Evolutionary conservation across 2,797 vertebrate species (phyloP).

Genomic region (Hypotaenidia philippensis): DNA sequence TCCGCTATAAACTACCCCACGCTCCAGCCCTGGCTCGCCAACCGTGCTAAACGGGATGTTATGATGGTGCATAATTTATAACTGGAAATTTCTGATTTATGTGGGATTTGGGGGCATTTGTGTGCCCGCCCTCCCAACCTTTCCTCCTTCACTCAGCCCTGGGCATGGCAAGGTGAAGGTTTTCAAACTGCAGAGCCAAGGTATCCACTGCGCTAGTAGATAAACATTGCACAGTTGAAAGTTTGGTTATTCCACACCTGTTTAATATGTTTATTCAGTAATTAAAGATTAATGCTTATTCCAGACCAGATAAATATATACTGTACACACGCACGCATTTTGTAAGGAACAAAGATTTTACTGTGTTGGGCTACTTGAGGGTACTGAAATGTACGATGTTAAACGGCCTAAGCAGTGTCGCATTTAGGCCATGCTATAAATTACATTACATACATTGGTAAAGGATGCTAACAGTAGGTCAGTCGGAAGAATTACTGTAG

Average conservation of each 20-base stretch:
- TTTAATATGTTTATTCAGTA: constrained; percentile 89
- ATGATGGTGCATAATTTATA: constrained; percentile 82
- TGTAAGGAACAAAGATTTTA: constrained; percentile 75
- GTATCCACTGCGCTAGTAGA: constrained; percentile 52
- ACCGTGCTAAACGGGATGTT: constrained; percentile 76
- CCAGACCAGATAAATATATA: constrained; percentile 84
- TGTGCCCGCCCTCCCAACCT: constrained; percentile 48
- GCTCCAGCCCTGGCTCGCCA: constrained; percentile 72
- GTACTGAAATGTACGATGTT: constrained; percentile 38
- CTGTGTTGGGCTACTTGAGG: constrained; percentile 65
- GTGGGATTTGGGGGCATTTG: constrained; percentile 79
- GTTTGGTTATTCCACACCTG: constrained; percentile 88
- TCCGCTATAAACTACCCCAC: constrained; percentile 81
- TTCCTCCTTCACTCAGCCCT: constrained; percentile 32
- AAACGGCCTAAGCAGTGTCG: constrained; percentile 33
- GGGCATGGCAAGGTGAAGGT: constrained; percentile 70
- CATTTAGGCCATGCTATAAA: constrained; percentile 64
- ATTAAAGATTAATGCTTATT: constrained; percentile 90
- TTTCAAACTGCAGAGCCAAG: constrained; percentile 53
- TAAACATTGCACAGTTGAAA: constrained; percentile 77
- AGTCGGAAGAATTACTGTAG: constrained; percentile 51
- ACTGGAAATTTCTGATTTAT: constrained; percentile 83
- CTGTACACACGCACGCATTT: constrained; percentile 17
- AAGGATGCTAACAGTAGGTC: constrained; percentile 52
- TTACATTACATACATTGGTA: constrained; percentile 23